Percentiles rank a stretch among this genome's conserved stretches.
These are phyloP conservation scores for Branchinecta lindahli DNA, from an alignment of 1,140 invertebrate genomes.

Conservation along the genomic window DNA sequence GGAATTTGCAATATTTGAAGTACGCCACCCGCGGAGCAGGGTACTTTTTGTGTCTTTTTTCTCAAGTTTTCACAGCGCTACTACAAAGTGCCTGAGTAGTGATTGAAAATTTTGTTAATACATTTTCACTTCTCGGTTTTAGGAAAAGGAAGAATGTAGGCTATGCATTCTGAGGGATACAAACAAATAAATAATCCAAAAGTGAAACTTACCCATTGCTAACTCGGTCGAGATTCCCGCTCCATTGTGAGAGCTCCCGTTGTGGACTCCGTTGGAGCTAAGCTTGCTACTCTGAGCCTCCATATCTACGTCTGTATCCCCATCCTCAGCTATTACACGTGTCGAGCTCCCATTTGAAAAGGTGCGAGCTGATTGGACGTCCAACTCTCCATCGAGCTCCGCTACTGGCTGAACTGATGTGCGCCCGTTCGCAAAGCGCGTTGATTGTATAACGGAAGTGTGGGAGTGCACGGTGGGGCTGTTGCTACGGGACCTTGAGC, in stretches of 20 bases:
- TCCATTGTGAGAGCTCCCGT: constrained; percentile 22
- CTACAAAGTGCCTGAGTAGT: no score
- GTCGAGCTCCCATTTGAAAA: constrained; percentile 10
- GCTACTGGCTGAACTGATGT: not conserved
- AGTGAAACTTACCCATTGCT: no score
- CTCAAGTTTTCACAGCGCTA: no score
- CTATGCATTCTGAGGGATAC: no score
- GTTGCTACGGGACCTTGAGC: constrained; percentile 25
- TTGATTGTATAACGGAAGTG: constrained; percentile 56
- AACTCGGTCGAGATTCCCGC: not conserved
- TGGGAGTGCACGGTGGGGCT: constrained; percentile 37
- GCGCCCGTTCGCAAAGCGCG: constrained; percentile 24
- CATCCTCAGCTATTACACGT: not conserved
- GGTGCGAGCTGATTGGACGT: constrained; percentile 42
- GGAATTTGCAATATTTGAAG: no score
- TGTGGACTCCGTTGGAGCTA: constrained; percentile 17
- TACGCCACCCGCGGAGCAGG: no score
- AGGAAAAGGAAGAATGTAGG: no score
- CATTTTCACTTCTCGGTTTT: no score
- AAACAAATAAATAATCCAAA: no score
- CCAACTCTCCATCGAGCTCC: not conserved
- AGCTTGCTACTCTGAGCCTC: constrained; percentile 30
- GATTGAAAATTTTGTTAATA: no score
- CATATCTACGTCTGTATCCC: constrained; percentile 37
- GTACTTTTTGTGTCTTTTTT: no score